Evolutionary conservation across 1,140 invertebrate species (phyloP), one percentile per base, ranked within the genome.

Genomic region (Acromyrmex echinatior): DNA sequence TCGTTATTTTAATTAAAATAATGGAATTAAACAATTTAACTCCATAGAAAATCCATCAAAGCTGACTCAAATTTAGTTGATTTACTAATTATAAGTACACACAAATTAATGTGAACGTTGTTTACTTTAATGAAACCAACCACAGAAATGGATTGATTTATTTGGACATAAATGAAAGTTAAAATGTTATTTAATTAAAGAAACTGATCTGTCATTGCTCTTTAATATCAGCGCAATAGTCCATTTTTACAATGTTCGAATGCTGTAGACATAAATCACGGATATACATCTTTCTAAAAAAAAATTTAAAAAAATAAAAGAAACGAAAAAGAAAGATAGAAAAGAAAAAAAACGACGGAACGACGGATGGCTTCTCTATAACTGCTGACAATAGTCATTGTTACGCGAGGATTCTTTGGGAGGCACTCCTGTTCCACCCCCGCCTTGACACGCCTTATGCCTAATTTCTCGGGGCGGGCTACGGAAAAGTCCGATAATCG

Each of bases 401-500:
- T 91, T 88, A 77, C 56, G 66, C 58, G 25, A 12, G 45, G 31
- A 7, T n/a, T 39, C 78, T 79, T 80, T 60, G 53, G 62, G 39
- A 10, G 28, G 9, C 51, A 51, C 28, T 28, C 16, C 58, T 49
- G 53, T 66, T 51, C 49, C 60, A 56, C 62, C 71, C 35, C 39
- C 79, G 77, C 87, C 84, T 90, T 89, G 87, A 88, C 88, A 86
- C 81, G 89, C 79, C 88, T 89, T 87, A 70, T 66, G 71, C 45
- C 85, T 88, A 92, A 94, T 94, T 94, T 93, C 92, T 92, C 92
- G 88, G 87, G 80, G 90, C 91, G 91, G 76, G 70, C 86, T 86
- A 90, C 58, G 91, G 90, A 92, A 93, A 93, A 90, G 89, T 87
- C 63, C 87, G 81, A 56, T 93, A 94, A 94, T 94, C 93, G 92